Conservation (phyloP, 2,113 vertebrate species). For the Prochilodus magdalenae region DNA sequence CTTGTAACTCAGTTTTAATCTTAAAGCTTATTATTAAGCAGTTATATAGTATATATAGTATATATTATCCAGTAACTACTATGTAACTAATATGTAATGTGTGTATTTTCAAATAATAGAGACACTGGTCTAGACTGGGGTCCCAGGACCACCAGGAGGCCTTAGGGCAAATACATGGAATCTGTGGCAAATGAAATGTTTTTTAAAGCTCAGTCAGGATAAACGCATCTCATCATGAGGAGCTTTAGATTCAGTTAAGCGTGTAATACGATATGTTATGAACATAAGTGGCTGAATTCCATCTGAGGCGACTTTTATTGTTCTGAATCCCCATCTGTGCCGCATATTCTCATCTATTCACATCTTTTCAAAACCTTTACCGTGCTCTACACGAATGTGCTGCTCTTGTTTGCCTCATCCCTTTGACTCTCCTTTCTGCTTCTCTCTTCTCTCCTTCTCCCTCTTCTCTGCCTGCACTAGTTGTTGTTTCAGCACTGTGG, state of each 20-base stretch:
- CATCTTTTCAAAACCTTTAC: neutral
- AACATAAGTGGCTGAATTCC: neutral
- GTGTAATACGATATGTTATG: neutral
- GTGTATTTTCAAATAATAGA: too few relatives aligned
- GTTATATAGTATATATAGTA: too few relatives aligned
- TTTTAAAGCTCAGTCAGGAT: neutral
- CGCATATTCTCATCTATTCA: neutral
- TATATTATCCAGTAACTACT: too few relatives aligned
- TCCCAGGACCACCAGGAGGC: neutral
- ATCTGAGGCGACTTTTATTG: neutral
- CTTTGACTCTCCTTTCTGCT: constrained; percentile 11
- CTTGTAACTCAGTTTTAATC: too few relatives aligned
- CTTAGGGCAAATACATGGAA: neutral
- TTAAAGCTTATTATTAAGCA: too few relatives aligned
- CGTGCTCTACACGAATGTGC: neutral
- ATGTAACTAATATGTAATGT: too few relatives aligned
- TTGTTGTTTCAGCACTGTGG: constrained; percentile 55
- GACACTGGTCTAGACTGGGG: too few relatives aligned
- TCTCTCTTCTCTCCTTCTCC: constrained; percentile 10
- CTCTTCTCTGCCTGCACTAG: neutral
- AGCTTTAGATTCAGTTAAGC: neutral
- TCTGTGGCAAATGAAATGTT: neutral
- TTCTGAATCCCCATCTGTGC: neutral
- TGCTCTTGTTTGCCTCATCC: neutral
- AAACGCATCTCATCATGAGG: neutral